Evolutionary conservation across 2,888 invertebrate species (phyloP).

Genomic region (Idaea biselata): DNA sequence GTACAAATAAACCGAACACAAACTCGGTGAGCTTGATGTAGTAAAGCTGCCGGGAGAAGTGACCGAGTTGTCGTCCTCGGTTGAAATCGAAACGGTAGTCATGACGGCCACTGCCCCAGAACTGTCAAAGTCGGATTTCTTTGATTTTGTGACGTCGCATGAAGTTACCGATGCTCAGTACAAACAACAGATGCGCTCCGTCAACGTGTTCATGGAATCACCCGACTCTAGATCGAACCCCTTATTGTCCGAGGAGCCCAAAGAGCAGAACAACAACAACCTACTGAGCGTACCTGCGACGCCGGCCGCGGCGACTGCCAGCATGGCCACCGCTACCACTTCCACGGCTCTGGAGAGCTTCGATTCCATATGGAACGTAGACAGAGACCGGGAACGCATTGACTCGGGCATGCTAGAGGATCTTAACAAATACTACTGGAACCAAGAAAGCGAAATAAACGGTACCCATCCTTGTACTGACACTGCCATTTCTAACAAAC

Average conservation of each 20-base stretch:
- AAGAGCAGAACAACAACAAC: slow-evolving; percentile 83
- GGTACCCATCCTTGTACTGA: slow-evolving; percentile 73
- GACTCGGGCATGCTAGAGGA: slow-evolving; percentile 90
- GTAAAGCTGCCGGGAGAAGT: slow-evolving; percentile 47
- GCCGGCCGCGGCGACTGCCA: slow-evolving; percentile 51
- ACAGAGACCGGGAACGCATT: slow-evolving; percentile 86
- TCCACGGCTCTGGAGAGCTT: slow-evolving; percentile 76
- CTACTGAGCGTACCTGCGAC: slow-evolving; percentile 61
- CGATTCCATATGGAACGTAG: slow-evolving; percentile 84
- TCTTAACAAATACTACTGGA: slow-evolving; percentile 92
- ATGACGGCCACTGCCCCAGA: slow-evolving; percentile 93
- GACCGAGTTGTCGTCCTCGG: slow-evolving; percentile 65
- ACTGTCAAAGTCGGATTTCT: slow-evolving; percentile 92
- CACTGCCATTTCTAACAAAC: slow-evolving; percentile 74
- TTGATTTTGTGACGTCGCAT: slow-evolving; percentile 92
- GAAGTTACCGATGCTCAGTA: slow-evolving; percentile 87
- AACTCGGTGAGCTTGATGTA: slow-evolving; percentile 51
- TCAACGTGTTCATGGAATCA: slow-evolving; percentile 84
- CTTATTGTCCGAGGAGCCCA: slow-evolving; percentile 74
- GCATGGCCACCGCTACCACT: slow-evolving; percentile 62
- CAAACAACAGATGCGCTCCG: slow-evolving; percentile 84
- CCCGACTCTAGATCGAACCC: slow-evolving; percentile 75
- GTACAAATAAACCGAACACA: slow-evolving; percentile 65
- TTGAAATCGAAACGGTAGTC: slow-evolving; percentile 84
- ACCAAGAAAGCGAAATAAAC: slow-evolving; percentile 82